A percentile compares a stretch with the other conserved stretches of the same genome.
Conservation (phyloP, 2,113 vertebrate species). For the Chlorodrepanis virens region DNA sequence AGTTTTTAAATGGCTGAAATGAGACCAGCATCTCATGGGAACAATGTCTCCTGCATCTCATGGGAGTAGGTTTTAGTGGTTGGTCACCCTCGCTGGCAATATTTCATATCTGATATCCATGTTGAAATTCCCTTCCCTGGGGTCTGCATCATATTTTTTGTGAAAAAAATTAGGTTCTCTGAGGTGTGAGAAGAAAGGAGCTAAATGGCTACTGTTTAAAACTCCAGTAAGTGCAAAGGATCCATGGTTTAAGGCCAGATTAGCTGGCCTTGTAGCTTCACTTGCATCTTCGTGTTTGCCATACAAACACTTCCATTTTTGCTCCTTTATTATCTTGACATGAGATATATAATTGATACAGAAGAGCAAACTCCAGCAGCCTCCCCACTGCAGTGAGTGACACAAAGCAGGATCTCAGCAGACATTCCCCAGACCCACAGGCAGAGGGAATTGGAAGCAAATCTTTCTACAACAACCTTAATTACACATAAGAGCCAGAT, state of each 20-base stretch:
- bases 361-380: background rate
- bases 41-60: background rate
- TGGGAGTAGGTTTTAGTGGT: background rate
- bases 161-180: background rate
- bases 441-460: conserved; percentile 1
- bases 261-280: background rate
- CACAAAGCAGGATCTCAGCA: conserved; percentile 13
- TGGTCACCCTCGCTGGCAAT: background rate
- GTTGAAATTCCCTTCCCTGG: background rate
- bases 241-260: background rate
- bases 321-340: background rate
- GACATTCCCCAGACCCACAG: background rate
- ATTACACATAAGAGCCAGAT: background rate
- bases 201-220: background rate
- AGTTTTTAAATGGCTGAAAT: background rate
- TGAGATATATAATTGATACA: background rate
- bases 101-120: background rate
- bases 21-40: background rate
- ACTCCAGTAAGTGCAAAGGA: background rate
- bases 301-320: background rate
- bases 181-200: background rate
- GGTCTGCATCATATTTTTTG: background rate
- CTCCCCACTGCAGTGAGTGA: background rate
- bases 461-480: conserved; percentile 19
- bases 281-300: background rate